Evolutionary conservation across 2,797 vertebrate genomes (phyloP), one percentile per base, ranked within the genome.

Genomic region (Taeniopygia guttata): DNA sequence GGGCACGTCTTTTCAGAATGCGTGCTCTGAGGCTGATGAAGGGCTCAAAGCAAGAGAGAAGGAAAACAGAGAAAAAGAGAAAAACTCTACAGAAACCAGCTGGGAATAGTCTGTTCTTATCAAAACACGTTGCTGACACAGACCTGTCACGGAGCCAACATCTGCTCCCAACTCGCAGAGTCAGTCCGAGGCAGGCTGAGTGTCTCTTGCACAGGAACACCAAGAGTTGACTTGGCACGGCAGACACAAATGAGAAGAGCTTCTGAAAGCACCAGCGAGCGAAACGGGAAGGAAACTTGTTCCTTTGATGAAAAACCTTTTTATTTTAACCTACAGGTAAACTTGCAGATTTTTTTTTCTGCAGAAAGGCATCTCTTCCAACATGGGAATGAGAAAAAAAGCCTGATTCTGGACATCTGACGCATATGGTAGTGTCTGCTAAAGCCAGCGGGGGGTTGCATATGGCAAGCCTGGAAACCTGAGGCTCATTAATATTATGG

Each of bases 101-200:
- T 96, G 94, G 90, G 93, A 93, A 95, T 83, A 91, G 90, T 91
- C 93, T 95, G 78, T 76, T 94, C 92, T 94, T 95, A 94, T 89
- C 93, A 90, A 93, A 95, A 91, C 75, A 93, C 48, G 18, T 21
- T 91, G 96, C 96, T 95, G 95, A 96, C 96, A 96, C 74, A 82
- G 96, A 90, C 74, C 91, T 96, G 96, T 89, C 96, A 90, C 0
- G 0, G 54, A 90, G 95, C 93, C 96, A 96, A 93, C 94, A 94
- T 88, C 90, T 96, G 95, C 94, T 95, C 95, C 91, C 90, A 91
- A 17, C 92, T 80, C 2, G 1, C 64, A 30, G 89, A 82, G 86
- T 87, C 88, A 75, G 93, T 85, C 56, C 5, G 14, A 89, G 87
- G 75, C 90, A 56, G 54, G 72, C 84, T 84, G 92, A 93, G 78